Base-by-base conservation (phyloP, 2,113 vertebrate genomes). In the Leuciscus idus region DNA sequence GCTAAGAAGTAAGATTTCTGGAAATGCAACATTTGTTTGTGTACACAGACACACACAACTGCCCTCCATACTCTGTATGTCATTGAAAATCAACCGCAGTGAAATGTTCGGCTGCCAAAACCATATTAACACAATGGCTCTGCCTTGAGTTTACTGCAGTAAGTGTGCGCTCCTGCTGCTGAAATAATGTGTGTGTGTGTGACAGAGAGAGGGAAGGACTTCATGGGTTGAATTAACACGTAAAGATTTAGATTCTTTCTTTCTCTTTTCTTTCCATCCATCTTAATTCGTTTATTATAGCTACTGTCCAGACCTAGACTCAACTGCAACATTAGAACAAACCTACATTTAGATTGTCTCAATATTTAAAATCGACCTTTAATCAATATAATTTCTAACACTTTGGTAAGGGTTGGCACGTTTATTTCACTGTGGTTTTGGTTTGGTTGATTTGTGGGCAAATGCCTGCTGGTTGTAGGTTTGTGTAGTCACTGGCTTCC, bases 11-110 rank as follows among this genome's bases (percentile, higher is more conserved):
- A 70, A 52, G 36, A 75, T 83, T 75, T 73, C 55, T 68, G n/a
- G 59, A 46, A 68, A 61, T 39, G 50, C 36, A 75, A 72, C 36
- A 66, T 7, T 72, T 62, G n/a, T 28, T 10, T 39, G 55, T 64
- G 28, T 61, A 76, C 70, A 81, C 80, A 66, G 21, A 6, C 19
- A 11, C 13, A 36, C 75, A 55, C 61, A 59, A 59, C 46, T 55
- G 59, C 3, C 9, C 28, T n/a, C 15, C 36, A 55, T 28, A 43
- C 8, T 80, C 28, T 23, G 36, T 26, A 50, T 84, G 30, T 64
- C 83, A 81, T 30, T 68, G 78, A 88, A 88, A 88, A 77, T 76
- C 46, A 72, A 88, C 74, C 12, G 52, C 70, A 68, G 62, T 48
- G 52, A 62, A 59, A 66, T 57, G 70, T 81, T 82, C 52, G 36